phyloP scores from a whole-genome alignment of 1,140 invertebrate species.

The Cydia pomonella region DNA sequence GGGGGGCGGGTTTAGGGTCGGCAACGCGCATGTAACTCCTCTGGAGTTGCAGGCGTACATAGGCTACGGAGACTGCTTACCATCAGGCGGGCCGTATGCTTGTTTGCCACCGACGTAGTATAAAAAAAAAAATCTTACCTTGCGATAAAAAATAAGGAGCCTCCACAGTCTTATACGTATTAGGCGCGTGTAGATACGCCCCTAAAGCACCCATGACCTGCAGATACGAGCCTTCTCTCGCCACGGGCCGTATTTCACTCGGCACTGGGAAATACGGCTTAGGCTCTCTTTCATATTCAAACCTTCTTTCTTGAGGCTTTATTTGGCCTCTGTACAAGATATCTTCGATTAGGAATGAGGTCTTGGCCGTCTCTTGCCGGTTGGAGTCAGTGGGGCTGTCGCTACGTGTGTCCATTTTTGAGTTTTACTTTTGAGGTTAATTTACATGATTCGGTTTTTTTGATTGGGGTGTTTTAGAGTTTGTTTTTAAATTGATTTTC shows the following conservation, averaged over 20 bases:
- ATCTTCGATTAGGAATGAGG: conserved; percentile 90
- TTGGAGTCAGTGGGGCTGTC: conserved; percentile 61
- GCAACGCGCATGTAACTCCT: too few relatives aligned
- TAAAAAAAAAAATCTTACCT: too few relatives aligned
- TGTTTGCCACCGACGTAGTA: too few relatives aligned
- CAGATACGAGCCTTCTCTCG: conserved; percentile 81
- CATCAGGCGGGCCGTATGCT: too few relatives aligned
- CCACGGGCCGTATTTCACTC: conserved; percentile 71
- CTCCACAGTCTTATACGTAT: conserved; percentile 84
- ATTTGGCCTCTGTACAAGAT: conserved; percentile 85
- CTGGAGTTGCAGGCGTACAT: too few relatives aligned
- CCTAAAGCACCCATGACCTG: conserved; percentile 84
- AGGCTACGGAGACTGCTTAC: too few relatives aligned
- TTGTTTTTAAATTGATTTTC: neutral
- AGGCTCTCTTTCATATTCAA: conserved; percentile 58
- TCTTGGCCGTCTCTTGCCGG: conserved; percentile 72
- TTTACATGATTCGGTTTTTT: neutral
- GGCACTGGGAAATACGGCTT: conserved; percentile 66
- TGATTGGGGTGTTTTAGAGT: neutral
- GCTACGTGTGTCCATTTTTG: conserved; percentile 69
- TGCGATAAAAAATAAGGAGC: conserved; percentile 85
- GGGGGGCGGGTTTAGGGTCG: too few relatives aligned
- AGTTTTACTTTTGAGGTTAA: neutral
- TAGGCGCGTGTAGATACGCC: conserved; percentile 83
- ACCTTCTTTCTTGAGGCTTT: conserved; percentile 51